A percentile compares a stretch with the other conserved stretches of the same genome.
These are phyloP conservation scores for Manis crassicaudata DNA, from an alignment of 2,797 vertebrate species.

Conservation along the genomic window DNA sequence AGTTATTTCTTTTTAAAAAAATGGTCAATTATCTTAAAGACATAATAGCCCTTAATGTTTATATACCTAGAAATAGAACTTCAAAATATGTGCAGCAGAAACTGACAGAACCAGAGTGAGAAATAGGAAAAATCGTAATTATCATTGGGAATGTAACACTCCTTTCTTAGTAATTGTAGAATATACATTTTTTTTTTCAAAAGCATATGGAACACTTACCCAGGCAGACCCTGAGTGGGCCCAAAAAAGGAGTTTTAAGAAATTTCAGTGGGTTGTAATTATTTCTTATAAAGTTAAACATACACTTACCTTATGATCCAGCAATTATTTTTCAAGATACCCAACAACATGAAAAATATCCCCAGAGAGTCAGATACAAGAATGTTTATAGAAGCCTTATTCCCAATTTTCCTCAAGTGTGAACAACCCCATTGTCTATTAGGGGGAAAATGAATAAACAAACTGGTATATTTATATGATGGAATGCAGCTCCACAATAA, in stretches of 20 bases:
- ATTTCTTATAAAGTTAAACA: neutral
- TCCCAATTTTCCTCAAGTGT: neutral
- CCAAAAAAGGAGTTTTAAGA: neutral
- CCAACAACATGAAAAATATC: neutral
- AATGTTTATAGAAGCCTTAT: neutral
- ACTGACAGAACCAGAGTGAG: neutral
- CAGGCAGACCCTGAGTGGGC: neutral
- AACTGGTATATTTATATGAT: too few species aligned
- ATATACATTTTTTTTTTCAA: neutral
- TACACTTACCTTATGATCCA: neutral
- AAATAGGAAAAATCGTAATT: neutral
- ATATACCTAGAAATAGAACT: neutral
- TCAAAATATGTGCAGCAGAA: neutral
- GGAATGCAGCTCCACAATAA: neutral
- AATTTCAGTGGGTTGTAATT: neutral
- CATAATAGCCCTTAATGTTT: too few species aligned
- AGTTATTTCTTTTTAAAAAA: neutral
- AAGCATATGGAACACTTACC: neutral
- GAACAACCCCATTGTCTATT: neutral
- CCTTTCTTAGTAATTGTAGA: neutral
- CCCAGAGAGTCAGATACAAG: neutral
- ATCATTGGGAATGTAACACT: neutral
- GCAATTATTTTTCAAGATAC: neutral
- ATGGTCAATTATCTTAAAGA: neutral
- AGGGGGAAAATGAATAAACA: too few species aligned